Evolutionary conservation across 2,113 vertebrate genomes (phyloP).

Genomic region (Canis aureus): DNA sequence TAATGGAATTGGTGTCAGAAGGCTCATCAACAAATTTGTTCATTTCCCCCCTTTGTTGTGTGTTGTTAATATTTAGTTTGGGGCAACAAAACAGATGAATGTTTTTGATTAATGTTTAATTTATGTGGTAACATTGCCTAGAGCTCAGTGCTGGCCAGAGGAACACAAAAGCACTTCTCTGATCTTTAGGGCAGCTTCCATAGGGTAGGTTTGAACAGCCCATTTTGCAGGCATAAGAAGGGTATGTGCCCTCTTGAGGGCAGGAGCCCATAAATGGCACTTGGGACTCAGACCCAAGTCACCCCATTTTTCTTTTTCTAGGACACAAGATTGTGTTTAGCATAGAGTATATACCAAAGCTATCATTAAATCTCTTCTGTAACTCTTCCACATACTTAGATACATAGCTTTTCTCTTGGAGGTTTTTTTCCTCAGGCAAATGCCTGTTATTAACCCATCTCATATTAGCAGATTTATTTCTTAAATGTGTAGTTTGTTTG

Average conservation of each 20-base stretch:
- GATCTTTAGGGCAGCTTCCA: background rate
- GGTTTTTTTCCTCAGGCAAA: background rate
- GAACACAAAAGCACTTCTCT: background rate
- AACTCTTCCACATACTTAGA: background rate
- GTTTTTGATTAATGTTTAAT: slow-evolving; percentile 15
- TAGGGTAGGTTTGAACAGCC: background rate
- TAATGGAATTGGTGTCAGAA: background rate
- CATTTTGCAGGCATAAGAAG: background rate
- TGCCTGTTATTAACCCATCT: background rate
- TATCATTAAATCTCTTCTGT: background rate
- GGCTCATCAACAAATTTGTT: background rate
- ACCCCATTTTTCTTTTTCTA: background rate
- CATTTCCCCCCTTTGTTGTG: background rate
- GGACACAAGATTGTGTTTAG: background rate
- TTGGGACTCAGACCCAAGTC: background rate
- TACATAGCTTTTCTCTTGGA: background rate
- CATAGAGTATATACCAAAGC: background rate
- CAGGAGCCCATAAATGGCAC: background rate
- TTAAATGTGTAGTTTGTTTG: background rate
- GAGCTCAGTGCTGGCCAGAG: background rate
- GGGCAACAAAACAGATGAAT: background rate
- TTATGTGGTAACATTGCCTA: background rate
- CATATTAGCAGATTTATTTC: background rate
- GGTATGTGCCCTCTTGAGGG: background rate
- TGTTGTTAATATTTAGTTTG: background rate